These are phyloP conservation scores for Eublepharis macularius DNA, from an alignment of 2,113 vertebrate genomes.

Conservation along the genomic window DNA sequence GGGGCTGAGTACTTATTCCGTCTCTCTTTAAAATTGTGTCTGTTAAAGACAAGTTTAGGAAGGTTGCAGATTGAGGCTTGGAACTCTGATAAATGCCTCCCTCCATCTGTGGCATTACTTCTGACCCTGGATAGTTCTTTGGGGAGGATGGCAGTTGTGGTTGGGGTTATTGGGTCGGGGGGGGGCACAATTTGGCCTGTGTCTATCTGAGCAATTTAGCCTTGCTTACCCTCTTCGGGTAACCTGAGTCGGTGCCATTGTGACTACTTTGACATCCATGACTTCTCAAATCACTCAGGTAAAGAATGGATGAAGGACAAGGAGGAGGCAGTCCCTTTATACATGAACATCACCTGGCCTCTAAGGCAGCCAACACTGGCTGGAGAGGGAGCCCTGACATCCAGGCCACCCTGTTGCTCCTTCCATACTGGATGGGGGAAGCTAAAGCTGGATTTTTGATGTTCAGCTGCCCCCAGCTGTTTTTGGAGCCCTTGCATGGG, in stretches of 20 bases:
- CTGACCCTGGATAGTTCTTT: not conserved
- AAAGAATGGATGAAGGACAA: not conserved
- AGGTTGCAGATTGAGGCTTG: not conserved
- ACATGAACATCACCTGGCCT: too few relatives aligned
- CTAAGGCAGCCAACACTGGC: not conserved
- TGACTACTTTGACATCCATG: too few relatives aligned
- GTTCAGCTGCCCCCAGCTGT: conserved; percentile 23
- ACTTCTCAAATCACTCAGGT: not conserved
- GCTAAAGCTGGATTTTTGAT: not conserved
- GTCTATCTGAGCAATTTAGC: not conserved
- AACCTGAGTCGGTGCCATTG: not conserved
- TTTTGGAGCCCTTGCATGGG: not conserved
- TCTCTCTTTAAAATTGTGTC: not conserved
- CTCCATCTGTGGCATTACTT: not conserved
- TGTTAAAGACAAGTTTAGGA: not conserved
- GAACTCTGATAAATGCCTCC: not conserved
- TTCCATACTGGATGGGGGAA: too few relatives aligned
- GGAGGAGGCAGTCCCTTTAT: not conserved
- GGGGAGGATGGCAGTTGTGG: too few relatives aligned
- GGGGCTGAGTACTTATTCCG: not conserved
- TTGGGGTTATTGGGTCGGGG: too few relatives aligned
- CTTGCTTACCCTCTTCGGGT: not conserved
- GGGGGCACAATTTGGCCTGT: not conserved
- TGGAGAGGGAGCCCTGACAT: not conserved
- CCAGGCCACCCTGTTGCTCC: not conserved